phyloP scores from a whole-genome alignment of 2,888 invertebrate species.

The Nycteola revayana region DNA sequence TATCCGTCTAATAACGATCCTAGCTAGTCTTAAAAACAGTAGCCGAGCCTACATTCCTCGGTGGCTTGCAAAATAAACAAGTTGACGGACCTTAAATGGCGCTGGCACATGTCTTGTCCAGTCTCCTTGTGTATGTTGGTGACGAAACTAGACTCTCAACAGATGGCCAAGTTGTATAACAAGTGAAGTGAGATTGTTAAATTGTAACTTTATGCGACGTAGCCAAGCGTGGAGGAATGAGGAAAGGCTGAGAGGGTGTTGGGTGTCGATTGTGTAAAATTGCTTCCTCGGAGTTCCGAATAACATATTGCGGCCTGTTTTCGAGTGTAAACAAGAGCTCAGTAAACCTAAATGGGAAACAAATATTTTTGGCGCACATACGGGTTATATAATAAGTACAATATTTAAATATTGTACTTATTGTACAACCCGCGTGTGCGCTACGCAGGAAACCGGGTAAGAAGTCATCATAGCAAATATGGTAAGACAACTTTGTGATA shows the following conservation, averaged over 20 bases:
- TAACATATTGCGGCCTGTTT: too few relatives aligned
- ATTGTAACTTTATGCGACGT: slow-evolving; percentile 30
- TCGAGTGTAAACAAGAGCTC: too few relatives aligned
- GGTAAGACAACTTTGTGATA: too few relatives aligned
- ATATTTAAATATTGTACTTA: too few relatives aligned
- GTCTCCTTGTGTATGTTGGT: slow-evolving; percentile 27
- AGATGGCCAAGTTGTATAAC: slow-evolving; percentile 40
- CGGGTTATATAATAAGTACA: too few relatives aligned
- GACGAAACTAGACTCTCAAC: slow-evolving; percentile 49
- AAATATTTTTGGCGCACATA: too few relatives aligned
- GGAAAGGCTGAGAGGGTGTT: slow-evolving; percentile 25
- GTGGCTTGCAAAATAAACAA: slow-evolving; percentile 48
- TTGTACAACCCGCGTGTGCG: too few relatives aligned
- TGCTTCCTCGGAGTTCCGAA: slow-evolving; percentile 14
- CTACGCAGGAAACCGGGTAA: too few relatives aligned
- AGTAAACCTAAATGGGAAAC: too few relatives aligned
- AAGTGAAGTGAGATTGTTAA: slow-evolving; percentile 27
- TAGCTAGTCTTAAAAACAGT: slow-evolving; percentile 32
- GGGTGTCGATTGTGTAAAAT: slow-evolving; percentile 22
- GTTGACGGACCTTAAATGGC: slow-evolving; percentile 52
- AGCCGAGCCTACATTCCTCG: slow-evolving; percentile 49
- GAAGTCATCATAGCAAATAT: too few relatives aligned
- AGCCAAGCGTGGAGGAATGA: slow-evolving; percentile 31
- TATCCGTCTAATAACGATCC: slow-evolving; percentile 23
- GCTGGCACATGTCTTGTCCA: slow-evolving; percentile 52